Base-by-base conservation (phyloP, 2,888 invertebrate species). In the Perizoma flavofasciatum region DNA sequence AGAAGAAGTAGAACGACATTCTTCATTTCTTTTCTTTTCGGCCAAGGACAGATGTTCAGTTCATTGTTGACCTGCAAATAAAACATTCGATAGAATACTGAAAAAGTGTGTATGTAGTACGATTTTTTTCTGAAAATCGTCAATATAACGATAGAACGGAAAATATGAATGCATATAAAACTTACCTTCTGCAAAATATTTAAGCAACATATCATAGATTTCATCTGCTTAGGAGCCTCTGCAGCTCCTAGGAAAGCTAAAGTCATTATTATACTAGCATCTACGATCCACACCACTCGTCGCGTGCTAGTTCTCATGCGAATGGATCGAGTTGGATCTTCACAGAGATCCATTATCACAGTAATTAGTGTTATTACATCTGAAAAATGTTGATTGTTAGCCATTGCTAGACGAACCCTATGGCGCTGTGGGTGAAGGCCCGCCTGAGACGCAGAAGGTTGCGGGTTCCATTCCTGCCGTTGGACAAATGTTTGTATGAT, bases 141-240 rank as follows among this genome's bases (percentile, higher is more conserved):
- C 22, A 22, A 22, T 22, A n/a, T n/a, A n/a, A n/a, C n/a, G 22
- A 22, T 22, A 22, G 22, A n/a, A n/a, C n/a, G n/a, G n/a, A n/a
- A n/a, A n/a, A n/a, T n/a, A n/a, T n/a, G n/a, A n/a, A n/a, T n/a
- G n/a, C n/a, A n/a, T n/a, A n/a, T 35, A n/a, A 3, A 50, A 37
- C 44, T 59, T n/a, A 82, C 82, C 77, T 77, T 73, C 33, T 79
- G 70, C 11, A 79, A 34, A 9, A 68, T 57, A 6, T 69, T 54
- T 35, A 77, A 49, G 35, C 71, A 69, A 6, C 40, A 11, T 4
- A 75, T 70, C 7, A 76, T 68, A 5, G 62, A 44, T n/a, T 44
- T 61, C 69, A 78, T 71, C 9, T 75, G 66, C 0, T 5, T 11
- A 0, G 68, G 63, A 0, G 73, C 68, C 5, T 64, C 55, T 56